Conservation (phyloP, 2,113 vertebrate genomes). For the Tylochromis polylepis region DNA sequence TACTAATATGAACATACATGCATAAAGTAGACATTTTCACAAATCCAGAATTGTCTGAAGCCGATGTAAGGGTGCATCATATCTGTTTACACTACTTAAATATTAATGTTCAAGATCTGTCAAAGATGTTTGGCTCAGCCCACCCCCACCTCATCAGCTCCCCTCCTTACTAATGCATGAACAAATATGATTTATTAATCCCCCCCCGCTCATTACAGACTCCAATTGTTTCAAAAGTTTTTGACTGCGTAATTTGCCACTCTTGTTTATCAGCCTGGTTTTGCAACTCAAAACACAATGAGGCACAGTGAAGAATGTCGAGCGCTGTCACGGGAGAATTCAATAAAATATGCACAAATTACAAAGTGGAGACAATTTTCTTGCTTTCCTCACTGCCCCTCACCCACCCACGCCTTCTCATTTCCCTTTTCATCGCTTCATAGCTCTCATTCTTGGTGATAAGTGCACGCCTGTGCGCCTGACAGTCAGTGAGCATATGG, state of each 20-base stretch:
- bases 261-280: conserved; percentile 58
- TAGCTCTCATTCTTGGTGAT: conserved; percentile 23
- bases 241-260: conserved; percentile 50
- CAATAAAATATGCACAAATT: conserved; percentile 60
- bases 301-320: conserved; percentile 41
- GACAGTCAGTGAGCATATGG: conserved; percentile 60
- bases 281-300: conserved; percentile 43
- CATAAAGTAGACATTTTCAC: background rate
- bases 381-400: background rate
- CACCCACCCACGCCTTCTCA: background rate
- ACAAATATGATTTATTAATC: conserved; percentile 72
- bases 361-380: conserved; percentile 56
- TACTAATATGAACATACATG: background rate
- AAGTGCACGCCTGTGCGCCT: conserved; percentile 15
- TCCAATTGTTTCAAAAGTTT: conserved; percentile 59
- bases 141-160: conserved; percentile 43
- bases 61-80: conserved; percentile 2
- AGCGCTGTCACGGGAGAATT: conserved; percentile 41
- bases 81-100: conserved; percentile 66
- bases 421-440: conserved; percentile 44
- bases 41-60: background rate
- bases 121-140: conserved; percentile 32
- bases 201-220: conserved; percentile 21
- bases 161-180: conserved; percentile 67
- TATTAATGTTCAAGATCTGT: conserved; percentile 66